Conservation (phyloP, 2,113 vertebrate genomes). For the Corythaixoides concolor region DNA sequence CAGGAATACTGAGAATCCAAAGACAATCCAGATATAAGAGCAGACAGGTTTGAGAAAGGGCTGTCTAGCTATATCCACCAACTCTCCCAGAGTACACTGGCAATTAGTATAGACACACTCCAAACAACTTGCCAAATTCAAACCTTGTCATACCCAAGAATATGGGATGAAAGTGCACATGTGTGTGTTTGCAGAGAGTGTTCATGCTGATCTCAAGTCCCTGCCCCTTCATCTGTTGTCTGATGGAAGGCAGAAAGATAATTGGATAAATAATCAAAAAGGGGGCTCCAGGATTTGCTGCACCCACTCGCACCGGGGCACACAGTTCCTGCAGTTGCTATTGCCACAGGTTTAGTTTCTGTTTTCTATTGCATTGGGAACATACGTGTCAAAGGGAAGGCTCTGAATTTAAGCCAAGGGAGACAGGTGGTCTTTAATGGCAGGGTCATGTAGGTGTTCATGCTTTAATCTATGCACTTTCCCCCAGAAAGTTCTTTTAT, state of each 20-base stretch:
- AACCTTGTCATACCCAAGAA: neutral
- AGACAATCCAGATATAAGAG: neutral
- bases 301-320: neutral
- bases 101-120: neutral
- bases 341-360: neutral
- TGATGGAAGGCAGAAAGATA: neutral
- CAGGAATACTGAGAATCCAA: neutral
- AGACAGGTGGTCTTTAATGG: neutral
- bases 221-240: neutral
- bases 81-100: neutral
- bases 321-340: neutral
- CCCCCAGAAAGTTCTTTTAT: neutral
- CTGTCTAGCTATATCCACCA: neutral
- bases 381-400: fast-evolving
- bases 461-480: neutral
- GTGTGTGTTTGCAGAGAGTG: neutral
- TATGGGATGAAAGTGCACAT: neutral
- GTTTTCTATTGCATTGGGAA: neutral
- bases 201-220: neutral
- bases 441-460: neutral
- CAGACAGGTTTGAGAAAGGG: neutral
- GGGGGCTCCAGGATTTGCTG: neutral
- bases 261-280: neutral
- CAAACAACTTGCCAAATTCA: neutral
- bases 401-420: neutral